Conservation (phyloP, 2,113 vertebrate genomes). For the Cryptomyrus ogoouensis region DNA sequence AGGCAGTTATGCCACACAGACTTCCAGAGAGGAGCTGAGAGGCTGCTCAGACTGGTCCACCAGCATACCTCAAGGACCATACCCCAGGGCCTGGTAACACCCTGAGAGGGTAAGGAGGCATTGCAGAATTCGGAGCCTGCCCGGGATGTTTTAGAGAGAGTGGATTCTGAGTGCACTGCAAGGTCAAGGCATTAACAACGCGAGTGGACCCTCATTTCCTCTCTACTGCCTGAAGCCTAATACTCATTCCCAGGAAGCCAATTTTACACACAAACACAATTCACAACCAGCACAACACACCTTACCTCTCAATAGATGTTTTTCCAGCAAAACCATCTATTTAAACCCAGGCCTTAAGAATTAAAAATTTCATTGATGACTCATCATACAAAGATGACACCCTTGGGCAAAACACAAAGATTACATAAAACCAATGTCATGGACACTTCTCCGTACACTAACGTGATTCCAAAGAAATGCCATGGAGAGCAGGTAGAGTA, state of each 20-base stretch:
- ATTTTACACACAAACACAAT: background rate
- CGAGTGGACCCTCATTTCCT: background rate
- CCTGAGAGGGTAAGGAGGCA: background rate
- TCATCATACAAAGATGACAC: background rate
- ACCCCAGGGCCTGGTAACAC: background rate
- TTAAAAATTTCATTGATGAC: background rate
- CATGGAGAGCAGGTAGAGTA: background rate
- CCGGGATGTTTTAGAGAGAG: background rate
- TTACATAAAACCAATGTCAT: background rate
- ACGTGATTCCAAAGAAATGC: background rate
- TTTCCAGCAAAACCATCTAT: background rate
- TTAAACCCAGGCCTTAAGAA: background rate
- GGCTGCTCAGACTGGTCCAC: background rate
- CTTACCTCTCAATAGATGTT: background rate
- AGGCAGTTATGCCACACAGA: background rate
- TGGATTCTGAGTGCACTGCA: background rate
- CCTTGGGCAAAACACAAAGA: background rate
- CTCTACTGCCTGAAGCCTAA: background rate
- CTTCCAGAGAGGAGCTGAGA: background rate
- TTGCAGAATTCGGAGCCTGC: background rate
- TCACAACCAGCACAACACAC: background rate
- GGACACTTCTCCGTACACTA: background rate
- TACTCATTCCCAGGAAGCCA: background rate
- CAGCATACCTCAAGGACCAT: background rate
- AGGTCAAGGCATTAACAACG: background rate